Evolutionary conservation across 2,113 vertebrate genomes (phyloP).

Genomic region (Tenebrosternarchus preto): DNA sequence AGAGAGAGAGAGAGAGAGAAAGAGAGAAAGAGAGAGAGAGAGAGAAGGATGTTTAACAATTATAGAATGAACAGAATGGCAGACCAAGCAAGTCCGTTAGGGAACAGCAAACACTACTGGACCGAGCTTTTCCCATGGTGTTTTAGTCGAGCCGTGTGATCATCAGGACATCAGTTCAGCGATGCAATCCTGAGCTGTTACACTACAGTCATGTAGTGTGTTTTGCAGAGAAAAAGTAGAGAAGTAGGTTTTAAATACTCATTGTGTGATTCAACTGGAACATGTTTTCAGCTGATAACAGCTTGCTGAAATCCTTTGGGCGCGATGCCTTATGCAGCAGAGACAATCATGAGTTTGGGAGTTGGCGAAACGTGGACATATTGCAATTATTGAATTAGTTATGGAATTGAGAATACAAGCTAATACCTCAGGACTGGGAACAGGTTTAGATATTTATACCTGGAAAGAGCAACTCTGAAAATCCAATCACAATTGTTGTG

Average conservation of each 20-base stretch:
- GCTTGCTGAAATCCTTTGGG: neutral
- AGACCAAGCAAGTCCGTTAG: too few species aligned
- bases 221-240: too few species aligned
- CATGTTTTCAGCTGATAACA: neutral
- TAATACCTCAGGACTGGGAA: neutral
- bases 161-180: neutral
- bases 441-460: neutral
- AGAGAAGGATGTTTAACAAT: neutral
- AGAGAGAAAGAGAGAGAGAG: neutral
- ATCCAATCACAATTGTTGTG: neutral
- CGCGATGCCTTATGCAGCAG: neutral
- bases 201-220: too few species aligned
- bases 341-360: neutral
- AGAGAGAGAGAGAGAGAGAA: neutral
- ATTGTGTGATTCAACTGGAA: neutral
- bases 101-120: too few species aligned
- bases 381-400: neutral
- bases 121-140: too few species aligned
- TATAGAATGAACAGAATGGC: neutral
- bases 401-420: neutral
- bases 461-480: neutral
- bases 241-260: neutral
- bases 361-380: neutral
- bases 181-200: too few species aligned
- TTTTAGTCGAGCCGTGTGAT: too few species aligned